phyloP scores from a whole-genome alignment of 92 coral and sea anemone species.

The Palythoa grandis region DNA sequence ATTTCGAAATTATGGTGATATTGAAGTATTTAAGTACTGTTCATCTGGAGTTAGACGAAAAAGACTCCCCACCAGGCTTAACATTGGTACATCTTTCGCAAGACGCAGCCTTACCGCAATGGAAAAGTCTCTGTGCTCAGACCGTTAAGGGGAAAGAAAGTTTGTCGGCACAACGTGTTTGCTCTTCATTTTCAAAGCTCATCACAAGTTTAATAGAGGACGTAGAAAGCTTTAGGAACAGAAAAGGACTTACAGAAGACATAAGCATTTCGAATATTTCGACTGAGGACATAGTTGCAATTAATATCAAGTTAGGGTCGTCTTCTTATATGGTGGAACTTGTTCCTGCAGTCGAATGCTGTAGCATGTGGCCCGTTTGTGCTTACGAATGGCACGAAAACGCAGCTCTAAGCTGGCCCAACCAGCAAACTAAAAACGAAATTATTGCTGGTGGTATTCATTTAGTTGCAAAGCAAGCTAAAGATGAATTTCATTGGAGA shows the following conservation, averaged over 20 bases:
- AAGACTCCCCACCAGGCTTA: constrained; percentile 41
- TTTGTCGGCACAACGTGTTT: constrained; percentile 60
- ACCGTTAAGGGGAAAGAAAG: constrained; percentile 50
- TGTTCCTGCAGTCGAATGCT: constrained; percentile 57
- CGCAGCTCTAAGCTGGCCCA: constrained; percentile 7
- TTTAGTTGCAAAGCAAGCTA: constrained; percentile 63
- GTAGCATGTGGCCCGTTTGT: constrained; percentile 64
- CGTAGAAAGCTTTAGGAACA: constrained; percentile 20
- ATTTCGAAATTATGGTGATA: constrained; percentile 57
- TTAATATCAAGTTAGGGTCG: constrained; percentile 52
- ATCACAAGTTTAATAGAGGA: constrained; percentile 47
- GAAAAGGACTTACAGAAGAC: constrained; percentile 32
- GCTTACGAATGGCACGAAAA: constrained; percentile 44
- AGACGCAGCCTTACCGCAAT: constrained; percentile 1
- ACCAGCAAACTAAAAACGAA: constrained; percentile 26
- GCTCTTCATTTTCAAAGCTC: constrained; percentile 53
- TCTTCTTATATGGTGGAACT: constrained; percentile 59
- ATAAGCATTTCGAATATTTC: constrained; percentile 53
- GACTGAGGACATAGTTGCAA: constrained; percentile 34
- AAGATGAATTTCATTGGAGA: constrained; percentile 66
- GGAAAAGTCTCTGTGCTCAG: constrained; percentile 56
- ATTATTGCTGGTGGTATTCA: constrained; percentile 57
- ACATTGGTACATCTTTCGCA: constrained; percentile 31
- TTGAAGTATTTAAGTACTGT: constrained; percentile 31
- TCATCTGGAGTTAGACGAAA: constrained; percentile 46